Conservation (phyloP, 2,113 vertebrate species). For the Pseudonaja textilis region DNA sequence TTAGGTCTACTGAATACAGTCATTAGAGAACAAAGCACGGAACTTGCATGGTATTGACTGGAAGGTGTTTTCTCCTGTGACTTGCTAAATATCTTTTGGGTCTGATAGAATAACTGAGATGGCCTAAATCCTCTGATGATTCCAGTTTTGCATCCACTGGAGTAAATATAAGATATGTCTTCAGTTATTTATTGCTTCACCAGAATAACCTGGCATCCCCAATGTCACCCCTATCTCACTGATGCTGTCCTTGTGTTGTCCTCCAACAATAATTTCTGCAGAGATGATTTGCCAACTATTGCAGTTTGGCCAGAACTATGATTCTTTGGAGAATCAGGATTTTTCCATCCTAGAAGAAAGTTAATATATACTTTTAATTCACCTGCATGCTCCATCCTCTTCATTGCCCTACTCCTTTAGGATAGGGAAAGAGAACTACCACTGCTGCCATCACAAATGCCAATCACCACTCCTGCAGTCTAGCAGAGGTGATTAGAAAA, state of each 20-base stretch:
- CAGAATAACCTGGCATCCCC: not conserved
- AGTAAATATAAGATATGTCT: not conserved
- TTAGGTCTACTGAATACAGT: not conserved
- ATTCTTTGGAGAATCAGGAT: not conserved
- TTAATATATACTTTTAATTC: not conserved
- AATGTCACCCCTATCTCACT: not conserved
- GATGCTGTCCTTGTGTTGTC: not conserved
- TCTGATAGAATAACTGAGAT: not conserved
- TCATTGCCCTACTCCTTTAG: not conserved
- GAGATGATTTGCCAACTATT: not conserved
- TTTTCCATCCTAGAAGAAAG: not conserved
- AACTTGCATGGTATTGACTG: not conserved
- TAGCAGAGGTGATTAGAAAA: not conserved
- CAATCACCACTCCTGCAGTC: not conserved
- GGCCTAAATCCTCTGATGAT: not conserved
- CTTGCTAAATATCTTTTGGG: not conserved
- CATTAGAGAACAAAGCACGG: not conserved
- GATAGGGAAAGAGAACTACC: not conserved
- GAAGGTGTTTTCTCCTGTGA: not conserved
- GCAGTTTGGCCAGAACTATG: not conserved
- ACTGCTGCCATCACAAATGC: not conserved
- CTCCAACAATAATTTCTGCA: not conserved
- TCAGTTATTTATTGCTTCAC: not conserved
- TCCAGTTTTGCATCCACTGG: not conserved
- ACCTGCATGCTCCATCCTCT: not conserved